Evolutionary conservation across 1,140 invertebrate species (phyloP).

Genomic region (Pygmarrhopalites habei): DNA sequence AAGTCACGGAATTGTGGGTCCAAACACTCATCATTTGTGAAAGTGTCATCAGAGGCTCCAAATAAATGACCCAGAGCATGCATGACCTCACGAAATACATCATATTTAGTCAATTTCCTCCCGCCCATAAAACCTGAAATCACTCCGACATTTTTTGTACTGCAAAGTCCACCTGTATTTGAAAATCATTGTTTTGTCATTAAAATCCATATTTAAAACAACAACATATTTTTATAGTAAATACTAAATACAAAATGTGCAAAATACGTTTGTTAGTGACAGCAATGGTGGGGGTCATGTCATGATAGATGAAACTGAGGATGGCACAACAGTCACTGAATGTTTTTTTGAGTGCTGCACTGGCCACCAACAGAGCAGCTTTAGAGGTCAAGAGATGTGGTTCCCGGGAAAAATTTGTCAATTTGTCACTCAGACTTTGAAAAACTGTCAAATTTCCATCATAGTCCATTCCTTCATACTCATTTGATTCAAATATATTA

Average conservation of each 20-base stretch:
- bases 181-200: not conserved
- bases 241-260: no score
- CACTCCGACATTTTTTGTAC: not conserved
- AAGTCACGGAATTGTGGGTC: conserved; percentile 5
- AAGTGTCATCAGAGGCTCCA: conserved; percentile 5
- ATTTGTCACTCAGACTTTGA: no score
- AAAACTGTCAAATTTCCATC: no score
- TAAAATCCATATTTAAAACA: no score
- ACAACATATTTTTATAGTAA: no score
- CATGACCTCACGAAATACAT: conserved; percentile 11
- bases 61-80: conserved; percentile 18
- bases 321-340: conserved; percentile 18
- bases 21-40: not conserved
- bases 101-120: conserved; percentile 10
- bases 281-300: conserved; percentile 20
- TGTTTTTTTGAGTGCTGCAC: not conserved
- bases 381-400: not conserved
- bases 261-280: conserved; percentile 7
- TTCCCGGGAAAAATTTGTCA: not conserved
- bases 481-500: no score
- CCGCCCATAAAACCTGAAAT: conserved; percentile 9
- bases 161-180: conserved; percentile 14
- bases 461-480: no score
- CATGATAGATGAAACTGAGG: conserved; percentile 22
- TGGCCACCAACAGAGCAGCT: not conserved